These are phyloP conservation scores for Ageneiosus marmoratus DNA, from an alignment of 2,113 vertebrate genomes.

Conservation along the genomic window DNA sequence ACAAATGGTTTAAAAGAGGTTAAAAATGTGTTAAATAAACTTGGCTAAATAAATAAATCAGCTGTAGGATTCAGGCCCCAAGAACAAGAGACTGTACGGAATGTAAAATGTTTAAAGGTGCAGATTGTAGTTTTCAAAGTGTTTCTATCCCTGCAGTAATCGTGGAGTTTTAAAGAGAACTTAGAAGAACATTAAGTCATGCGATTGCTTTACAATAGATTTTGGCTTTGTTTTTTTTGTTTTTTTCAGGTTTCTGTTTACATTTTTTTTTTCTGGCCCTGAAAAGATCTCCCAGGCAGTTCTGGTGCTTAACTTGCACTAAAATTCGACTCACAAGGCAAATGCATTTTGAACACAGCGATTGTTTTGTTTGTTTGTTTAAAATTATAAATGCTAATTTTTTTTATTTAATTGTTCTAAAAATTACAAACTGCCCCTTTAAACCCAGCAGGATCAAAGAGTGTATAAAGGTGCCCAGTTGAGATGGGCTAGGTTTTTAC, in stretches of 20 bases:
- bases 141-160: neutral
- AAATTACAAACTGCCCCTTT: constrained; percentile 15
- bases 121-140: neutral
- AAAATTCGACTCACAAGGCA: too few species aligned
- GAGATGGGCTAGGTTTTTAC: neutral
- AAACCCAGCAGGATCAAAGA: constrained; percentile 48
- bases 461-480: neutral
- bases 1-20: neutral
- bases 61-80: neutral
- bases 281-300: neutral
- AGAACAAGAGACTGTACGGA: neutral
- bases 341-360: neutral
- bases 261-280: neutral
- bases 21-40: neutral
- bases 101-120: constrained; percentile 2
- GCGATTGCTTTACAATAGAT: neutral
- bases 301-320: neutral
- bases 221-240: neutral
- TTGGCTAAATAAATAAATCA: neutral
- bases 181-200: neutral
- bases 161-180: neutral
- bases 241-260: neutral
- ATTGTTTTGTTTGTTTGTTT: neutral
- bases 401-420: neutral
- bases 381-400: too few species aligned